Evolutionary conservation across 2,888 invertebrate species (phyloP).

Genomic region (Didymodactylos carnosus): DNA sequence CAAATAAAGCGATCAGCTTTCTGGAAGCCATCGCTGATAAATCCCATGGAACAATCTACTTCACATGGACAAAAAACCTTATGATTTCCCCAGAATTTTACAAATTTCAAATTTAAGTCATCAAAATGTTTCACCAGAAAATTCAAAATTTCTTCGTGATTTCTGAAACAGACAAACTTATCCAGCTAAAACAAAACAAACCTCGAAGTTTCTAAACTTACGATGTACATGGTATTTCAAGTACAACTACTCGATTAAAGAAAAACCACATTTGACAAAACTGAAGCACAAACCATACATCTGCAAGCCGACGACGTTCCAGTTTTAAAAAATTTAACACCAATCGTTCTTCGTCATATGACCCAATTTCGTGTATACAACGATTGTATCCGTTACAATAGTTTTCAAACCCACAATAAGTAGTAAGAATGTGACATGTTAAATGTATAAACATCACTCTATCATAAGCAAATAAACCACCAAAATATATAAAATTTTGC

Average conservation of each 20-base stretch:
- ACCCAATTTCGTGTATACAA: no score
- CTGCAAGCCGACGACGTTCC: not conserved
- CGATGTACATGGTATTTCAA: not conserved
- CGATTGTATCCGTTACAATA: not conserved
- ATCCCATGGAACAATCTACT: not conserved
- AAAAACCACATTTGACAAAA: not conserved
- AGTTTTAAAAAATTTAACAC: not conserved
- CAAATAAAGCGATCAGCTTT: not conserved
- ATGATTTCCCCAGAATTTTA: not conserved
- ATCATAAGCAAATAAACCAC: not conserved
- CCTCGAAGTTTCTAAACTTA: not conserved
- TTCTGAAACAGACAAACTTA: not conserved
- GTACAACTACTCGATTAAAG: not conserved
- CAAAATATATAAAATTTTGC: not conserved
- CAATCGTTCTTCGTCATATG: no score
- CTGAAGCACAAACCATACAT: not conserved
- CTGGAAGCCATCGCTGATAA: not conserved
- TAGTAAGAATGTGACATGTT: not conserved
- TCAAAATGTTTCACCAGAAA: not conserved
- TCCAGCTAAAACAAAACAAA: not conserved
- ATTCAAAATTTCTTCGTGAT: not conserved
- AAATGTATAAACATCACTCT: not conserved
- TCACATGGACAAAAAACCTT: not conserved
- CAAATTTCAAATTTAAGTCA: not conserved
- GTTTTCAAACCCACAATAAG: not conserved